Evolutionary conservation across 2,113 vertebrate genomes (phyloP), one percentile per base, ranked within the genome.

Genomic region (Terrapene triunguis): DNA sequence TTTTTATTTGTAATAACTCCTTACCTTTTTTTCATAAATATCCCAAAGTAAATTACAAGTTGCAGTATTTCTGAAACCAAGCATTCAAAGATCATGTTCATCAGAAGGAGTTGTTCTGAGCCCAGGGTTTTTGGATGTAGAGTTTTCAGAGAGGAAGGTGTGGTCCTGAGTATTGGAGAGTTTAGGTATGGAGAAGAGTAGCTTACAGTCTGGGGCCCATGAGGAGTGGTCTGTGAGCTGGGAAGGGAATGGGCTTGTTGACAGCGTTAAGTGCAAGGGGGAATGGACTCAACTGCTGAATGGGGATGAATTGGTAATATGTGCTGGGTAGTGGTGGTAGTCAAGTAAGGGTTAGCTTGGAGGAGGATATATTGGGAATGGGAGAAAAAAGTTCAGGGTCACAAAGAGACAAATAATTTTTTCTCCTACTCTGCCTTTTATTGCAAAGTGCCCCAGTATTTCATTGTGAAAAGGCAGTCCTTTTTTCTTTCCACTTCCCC

Each of bases 291-390:
- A 84, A 48, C 22, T 92, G 87, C 59, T 90, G 86, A 50, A 80
- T 89, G 84, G 92, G 95, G 94, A 87, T 80, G 95, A 97, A 96
- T 90, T 95, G 80, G 83, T 95, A 90, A 89, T 94, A 91, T 90
- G 51, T 94, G 82, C 89, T 94, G 88, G 96, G 96, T 81, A 87
- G 88, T 91, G 95, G 95, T 92, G 89, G 80, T 3, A 89, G 29
- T 85, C 72, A 85, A 93, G 59, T 55, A 69, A 69, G 29, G 59
- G 12, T 13, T 62, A 32, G 80, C 90, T 25, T 92, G 89, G 89
- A 93, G 85, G 87, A 85, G 83, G 47, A 50, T 29, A 94, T 32
- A 76, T 35, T 47, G 90, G 69, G 81, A 93, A 95, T 76, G 89
- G 82, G 92, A 96, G 85, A 27, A 93, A 91, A 4, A 80, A 29